Conservation (phyloP, 2,797 vertebrate species). For the Mycteria americana region DNA sequence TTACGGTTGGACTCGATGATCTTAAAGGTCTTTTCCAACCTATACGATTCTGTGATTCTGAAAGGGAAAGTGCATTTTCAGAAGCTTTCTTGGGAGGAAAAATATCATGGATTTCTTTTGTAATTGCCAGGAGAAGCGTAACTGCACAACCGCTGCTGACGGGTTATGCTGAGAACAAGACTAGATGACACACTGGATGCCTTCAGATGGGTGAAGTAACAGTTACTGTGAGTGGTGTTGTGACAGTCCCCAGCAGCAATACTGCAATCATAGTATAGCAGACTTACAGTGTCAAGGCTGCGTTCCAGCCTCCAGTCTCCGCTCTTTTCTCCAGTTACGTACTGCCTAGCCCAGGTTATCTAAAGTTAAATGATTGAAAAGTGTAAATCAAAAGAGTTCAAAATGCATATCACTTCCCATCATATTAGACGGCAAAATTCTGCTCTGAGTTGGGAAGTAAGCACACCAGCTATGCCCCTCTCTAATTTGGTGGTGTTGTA, state of each 20-base stretch:
- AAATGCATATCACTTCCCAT: neutral
- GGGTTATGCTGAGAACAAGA: neutral
- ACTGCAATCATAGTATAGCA: neutral
- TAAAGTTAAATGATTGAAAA: neutral
- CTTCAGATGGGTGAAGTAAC: neutral
- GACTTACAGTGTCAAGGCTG: neutral
- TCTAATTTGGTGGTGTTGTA: neutral
- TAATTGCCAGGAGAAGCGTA: neutral
- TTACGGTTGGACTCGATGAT: too few relatives aligned
- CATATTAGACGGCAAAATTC: neutral
- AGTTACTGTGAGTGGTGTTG: neutral
- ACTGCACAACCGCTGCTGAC: neutral
- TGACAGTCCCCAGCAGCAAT: neutral
- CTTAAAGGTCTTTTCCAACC: too few relatives aligned
- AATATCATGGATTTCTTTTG: neutral
- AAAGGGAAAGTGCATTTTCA: neutral
- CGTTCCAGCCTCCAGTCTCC: neutral
- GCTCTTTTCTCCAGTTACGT: neutral
- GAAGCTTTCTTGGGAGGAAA: neutral
- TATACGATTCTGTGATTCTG: too few relatives aligned
- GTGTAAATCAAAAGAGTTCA: neutral
- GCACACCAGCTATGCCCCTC: neutral
- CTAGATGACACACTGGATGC: neutral
- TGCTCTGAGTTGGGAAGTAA: neutral
- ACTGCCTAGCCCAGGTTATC: neutral